Base-by-base conservation (phyloP, 2,797 vertebrate species). In the Lates japonicus region DNA sequence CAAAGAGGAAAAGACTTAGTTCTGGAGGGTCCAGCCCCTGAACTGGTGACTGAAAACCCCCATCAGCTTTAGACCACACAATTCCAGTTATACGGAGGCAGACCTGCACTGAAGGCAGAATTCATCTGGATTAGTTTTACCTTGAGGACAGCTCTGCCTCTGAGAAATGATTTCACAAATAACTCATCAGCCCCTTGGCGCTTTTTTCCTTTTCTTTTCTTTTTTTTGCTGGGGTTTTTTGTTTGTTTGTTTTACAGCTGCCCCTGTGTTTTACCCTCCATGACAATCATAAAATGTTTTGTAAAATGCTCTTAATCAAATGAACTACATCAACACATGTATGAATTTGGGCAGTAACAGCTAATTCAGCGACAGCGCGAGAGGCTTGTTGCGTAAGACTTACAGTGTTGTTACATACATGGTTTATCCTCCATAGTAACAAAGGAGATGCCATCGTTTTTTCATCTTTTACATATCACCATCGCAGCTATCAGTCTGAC, bases 281-380 rank as follows among this genome's bases (percentile, higher is more conserved):
- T 41, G 86, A 86, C 84, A 85, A 90, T 88, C 83, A 80, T 20
- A 0, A 74, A n/a, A 42, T 22, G 44, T 25, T 35, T 52, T n/a
- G 35, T 33, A 64, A 68, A 64, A 39, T 79, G 68, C 67, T 71
- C 51, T 74, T 80, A 52, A 22, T 62, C 31, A 0, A 61, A 57
- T 7, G 1, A 35, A 57, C n/a, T 31, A 59, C 64, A 7, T 39
- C 16, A n/a, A 29, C 33, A 13, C 39, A 41, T 42, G 29, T 22
- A 44, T 39, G 16, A 33, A 20, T 19, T 33, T 39, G 14, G 12
- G 31, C 57, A 39, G 35, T 22, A 54, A 31, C 13, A 57, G 33
- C 44, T 37, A 0, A 49, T 16, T 33, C 52, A 44, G 39, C 29
- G 46, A 66, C 25, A 48, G 9, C 5, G 42, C 1, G 42, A 44